A percentile compares a stretch with the other conserved stretches of the same genome.
Conservation (phyloP, 1,140 invertebrate genomes). For the Paralvinella palmiformis region DNA sequence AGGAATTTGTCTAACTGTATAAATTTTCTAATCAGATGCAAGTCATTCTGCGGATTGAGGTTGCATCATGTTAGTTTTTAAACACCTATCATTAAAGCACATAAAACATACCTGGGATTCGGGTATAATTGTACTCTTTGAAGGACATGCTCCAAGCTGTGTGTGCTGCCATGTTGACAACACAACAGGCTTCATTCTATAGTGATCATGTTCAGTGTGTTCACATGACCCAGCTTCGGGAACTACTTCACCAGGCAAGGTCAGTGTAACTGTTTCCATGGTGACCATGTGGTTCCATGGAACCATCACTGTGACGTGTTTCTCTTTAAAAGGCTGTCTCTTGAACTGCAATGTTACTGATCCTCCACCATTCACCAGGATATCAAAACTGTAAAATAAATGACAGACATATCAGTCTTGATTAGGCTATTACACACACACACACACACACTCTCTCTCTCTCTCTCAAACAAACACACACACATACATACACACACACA, state of each 20-base stretch:
- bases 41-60: slow-evolving; percentile 8
- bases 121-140: slow-evolving; percentile 76
- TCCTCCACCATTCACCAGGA: slow-evolving; percentile 94
- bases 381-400: slow-evolving; percentile 74
- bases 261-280: slow-evolving; percentile 59
- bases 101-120: slow-evolving; percentile 91
- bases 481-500: background rate
- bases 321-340: slow-evolving; percentile 80
- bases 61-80: too few relatives aligned
- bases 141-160: slow-evolving; percentile 89
- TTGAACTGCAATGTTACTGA: slow-evolving; percentile 91
- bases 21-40: slow-evolving; percentile 1
- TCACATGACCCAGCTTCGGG: slow-evolving; percentile 27
- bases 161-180: slow-evolving; percentile 88
- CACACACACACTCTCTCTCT: background rate
- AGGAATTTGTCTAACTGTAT: too few relatives aligned
- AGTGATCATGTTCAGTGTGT: slow-evolving; percentile 77
- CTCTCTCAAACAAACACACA: background rate
- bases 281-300: slow-evolving; percentile 86
- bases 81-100: too few relatives aligned
- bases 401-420: too few relatives aligned
- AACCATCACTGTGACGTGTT: slow-evolving; percentile 85
- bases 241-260: slow-evolving; percentile 59
- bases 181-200: slow-evolving; percentile 87
- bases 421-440: too few relatives aligned